phyloP scores from a whole-genome alignment of 2,888 invertebrate species.

The Spilosoma lubricipeda region DNA sequence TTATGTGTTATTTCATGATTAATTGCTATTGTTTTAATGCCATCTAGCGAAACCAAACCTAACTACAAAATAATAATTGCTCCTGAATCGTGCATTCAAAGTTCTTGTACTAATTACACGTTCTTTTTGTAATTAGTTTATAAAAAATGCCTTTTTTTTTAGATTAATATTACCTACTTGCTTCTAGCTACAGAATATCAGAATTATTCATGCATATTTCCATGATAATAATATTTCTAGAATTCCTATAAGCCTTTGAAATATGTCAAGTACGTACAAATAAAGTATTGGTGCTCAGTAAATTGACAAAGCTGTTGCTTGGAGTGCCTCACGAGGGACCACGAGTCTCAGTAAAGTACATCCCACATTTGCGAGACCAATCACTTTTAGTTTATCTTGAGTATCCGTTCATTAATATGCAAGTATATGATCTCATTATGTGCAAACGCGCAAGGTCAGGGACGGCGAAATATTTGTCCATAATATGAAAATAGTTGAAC shows the following conservation, averaged over 20 bases:
- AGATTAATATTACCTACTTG: neutral
- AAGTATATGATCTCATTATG: neutral
- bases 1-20: neutral
- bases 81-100: neutral
- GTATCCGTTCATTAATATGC: neutral
- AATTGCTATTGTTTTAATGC: neutral
- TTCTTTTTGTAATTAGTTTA: too few relatives aligned
- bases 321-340: constrained; percentile 41
- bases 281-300: neutral
- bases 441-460: neutral
- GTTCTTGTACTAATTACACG: neutral
- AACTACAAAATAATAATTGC: neutral
- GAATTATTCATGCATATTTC: neutral
- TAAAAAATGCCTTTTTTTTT: neutral
- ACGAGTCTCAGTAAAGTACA: constrained; percentile 19
- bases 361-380: constrained; percentile 13
- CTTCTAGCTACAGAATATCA: neutral
- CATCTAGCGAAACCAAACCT: neutral
- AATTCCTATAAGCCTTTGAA: constrained; percentile 1
- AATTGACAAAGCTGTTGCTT: constrained; percentile 17
- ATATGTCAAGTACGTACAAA: neutral
- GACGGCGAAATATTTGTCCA: neutral
- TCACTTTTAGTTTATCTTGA: neutral
- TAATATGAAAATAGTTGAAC: neutral
- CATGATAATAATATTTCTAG: neutral